phyloP scores from a whole-genome alignment of 2,888 invertebrate species.

The Rhogogaster chlorosoma region DNA sequence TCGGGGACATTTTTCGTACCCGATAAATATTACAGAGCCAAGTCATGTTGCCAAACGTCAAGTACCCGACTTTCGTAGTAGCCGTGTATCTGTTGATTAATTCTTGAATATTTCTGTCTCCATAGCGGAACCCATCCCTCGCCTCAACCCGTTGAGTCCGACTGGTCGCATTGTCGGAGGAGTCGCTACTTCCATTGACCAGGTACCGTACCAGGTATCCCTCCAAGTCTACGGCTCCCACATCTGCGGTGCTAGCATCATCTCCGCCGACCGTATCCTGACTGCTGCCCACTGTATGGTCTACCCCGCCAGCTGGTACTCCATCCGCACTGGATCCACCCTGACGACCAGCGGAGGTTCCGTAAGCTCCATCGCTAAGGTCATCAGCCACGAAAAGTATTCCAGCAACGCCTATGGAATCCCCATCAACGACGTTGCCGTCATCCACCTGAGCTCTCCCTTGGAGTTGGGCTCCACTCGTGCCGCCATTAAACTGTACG shows the following conservation, averaged over 20 bases:
- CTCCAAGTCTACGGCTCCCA: slow-evolving; percentile 77
- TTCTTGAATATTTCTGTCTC: neutral
- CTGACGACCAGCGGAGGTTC: slow-evolving; percentile 78
- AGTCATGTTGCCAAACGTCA: neutral
- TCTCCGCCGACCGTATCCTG: slow-evolving; percentile 78
- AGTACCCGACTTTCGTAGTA: neutral
- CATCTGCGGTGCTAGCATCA: slow-evolving; percentile 81
- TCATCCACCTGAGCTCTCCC: slow-evolving; percentile 77
- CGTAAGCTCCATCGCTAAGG: slow-evolving; percentile 78
- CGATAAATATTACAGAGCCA: neutral
- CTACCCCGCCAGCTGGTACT: slow-evolving; percentile 51
- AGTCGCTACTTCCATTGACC: slow-evolving; percentile 77
- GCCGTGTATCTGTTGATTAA: neutral
- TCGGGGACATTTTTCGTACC: neutral
- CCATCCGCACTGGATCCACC: slow-evolving; percentile 80
- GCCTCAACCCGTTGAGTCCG: slow-evolving; percentile 56
- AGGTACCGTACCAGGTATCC: slow-evolving; percentile 79
- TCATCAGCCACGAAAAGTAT: slow-evolving; percentile 80
- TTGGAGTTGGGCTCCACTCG: slow-evolving; percentile 72
- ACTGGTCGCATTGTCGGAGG: slow-evolving; percentile 79
- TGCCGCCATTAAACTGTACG: slow-evolving; percentile 78
- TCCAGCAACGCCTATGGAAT: slow-evolving; percentile 71
- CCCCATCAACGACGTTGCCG: slow-evolving; percentile 78
- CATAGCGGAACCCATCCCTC: neutral
- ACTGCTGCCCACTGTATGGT: slow-evolving; percentile 82